A percentile compares a stretch with the other conserved stretches of the same genome.
Conservation (phyloP, 2,797 vertebrate genomes). For the Gymnoscopelus microlampas region DNA sequence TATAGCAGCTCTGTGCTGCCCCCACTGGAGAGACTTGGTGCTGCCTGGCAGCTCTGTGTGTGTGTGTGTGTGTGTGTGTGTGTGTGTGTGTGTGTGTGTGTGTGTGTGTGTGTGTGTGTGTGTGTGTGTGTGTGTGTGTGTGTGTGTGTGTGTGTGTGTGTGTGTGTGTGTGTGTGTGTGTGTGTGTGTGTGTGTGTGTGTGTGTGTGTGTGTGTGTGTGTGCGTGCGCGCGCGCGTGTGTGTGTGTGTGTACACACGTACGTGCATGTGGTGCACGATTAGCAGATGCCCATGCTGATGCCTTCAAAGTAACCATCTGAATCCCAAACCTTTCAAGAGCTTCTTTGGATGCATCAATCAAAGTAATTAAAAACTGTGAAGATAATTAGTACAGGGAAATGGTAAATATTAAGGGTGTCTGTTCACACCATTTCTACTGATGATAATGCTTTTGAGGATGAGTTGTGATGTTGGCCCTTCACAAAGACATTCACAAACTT, state of each 20-base stretch:
- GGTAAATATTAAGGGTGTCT: conserved; percentile 59
- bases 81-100: neutral
- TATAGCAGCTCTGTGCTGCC: no score
- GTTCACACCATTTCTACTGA: conserved; percentile 36
- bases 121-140: no score
- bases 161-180: conserved; percentile 9
- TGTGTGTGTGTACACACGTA: conserved; percentile 18
- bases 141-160: neutral
- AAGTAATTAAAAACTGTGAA: conserved; percentile 56
- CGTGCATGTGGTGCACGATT: conserved; percentile 17
- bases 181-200: neutral
- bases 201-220: neutral
- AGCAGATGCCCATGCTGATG: conserved; percentile 16
- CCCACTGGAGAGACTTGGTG: conserved; percentile 12
- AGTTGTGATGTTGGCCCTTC: conserved; percentile 15
- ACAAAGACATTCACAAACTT: conserved; percentile 16
- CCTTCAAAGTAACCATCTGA: conserved; percentile 43
- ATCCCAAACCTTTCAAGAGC: conserved; percentile 51
- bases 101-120: no score
- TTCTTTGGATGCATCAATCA: conserved; percentile 56
- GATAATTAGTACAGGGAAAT: conserved; percentile 66
- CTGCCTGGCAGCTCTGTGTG: conserved; percentile 53
- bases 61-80: no score
- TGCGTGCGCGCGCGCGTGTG: neutral
- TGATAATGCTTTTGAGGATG: conserved; percentile 42